A percentile compares a stretch with the other conserved stretches of the same genome.
Conservation (phyloP, 2,113 vertebrate species). For the Bambusicola thoracicus region DNA sequence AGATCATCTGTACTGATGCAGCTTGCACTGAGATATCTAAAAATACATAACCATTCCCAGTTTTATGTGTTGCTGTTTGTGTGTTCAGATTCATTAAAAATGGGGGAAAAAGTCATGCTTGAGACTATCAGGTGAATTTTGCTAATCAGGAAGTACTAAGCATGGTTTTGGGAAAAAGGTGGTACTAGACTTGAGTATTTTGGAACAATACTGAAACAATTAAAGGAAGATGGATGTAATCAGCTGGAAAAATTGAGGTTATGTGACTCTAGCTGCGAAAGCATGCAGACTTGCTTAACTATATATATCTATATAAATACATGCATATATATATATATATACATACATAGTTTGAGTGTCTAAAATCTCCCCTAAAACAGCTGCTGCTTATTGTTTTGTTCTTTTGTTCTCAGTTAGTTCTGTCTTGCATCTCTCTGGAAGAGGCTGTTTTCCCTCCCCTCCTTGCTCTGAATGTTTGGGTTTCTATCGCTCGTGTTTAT, state of each 20-base stretch:
- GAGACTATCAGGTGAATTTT: not conserved
- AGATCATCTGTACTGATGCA: not conserved
- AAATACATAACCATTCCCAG: not conserved
- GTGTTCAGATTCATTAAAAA: not conserved
- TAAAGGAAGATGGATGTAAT: not conserved
- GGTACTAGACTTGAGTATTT: not conserved
- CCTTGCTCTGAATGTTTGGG: not conserved
- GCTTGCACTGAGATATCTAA: not conserved
- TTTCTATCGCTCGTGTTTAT: not conserved
- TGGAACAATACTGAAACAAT: not conserved
- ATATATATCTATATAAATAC: not conserved
- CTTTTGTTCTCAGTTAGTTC: not conserved
- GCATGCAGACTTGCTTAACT: not conserved
- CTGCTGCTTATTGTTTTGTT: not conserved
- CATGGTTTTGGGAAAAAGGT: not conserved
- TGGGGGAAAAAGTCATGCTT: not conserved
- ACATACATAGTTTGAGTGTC: not conserved
- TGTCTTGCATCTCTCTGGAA: not conserved
- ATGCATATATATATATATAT: no score
- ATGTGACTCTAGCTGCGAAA: not conserved
- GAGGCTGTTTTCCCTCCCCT: not conserved
- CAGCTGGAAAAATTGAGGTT: no score
- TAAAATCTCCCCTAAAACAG: not conserved
- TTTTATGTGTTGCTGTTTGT: not conserved
- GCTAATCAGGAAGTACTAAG: not conserved